Evolutionary conservation across 1,140 invertebrate species (phyloP).

Genomic region (Chironomus tepperi): DNA sequence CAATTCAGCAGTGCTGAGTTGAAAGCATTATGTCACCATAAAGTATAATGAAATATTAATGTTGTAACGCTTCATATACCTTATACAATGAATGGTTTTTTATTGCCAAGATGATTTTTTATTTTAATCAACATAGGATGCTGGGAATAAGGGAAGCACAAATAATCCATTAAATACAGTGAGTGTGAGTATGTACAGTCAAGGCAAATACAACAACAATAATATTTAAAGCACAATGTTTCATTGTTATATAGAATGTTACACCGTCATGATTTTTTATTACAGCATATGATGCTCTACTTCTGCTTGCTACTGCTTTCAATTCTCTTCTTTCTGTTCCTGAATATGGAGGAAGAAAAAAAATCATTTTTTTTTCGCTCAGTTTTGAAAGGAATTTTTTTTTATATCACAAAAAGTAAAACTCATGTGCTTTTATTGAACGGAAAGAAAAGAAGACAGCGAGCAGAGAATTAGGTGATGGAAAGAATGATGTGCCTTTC

Average conservation of each 20-base stretch:
- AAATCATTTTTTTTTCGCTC: no score
- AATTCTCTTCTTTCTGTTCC: neutral
- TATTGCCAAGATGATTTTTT: conserved; percentile 5
- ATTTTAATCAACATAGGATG: neutral
- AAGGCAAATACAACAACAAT: conserved; percentile 5
- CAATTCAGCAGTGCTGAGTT: neutral
- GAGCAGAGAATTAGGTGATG: neutral
- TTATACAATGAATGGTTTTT: neutral
- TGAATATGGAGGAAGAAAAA: conserved; percentile 1
- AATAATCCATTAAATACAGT: conserved; percentile 14
- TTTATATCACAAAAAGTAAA: neutral
- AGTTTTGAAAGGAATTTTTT: neutral
- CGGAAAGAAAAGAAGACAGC: neutral
- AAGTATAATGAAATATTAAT: conserved; percentile 4
- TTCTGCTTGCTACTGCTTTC: neutral
- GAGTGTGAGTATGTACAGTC: neutral
- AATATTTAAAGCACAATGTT: no score
- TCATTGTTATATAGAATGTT: conserved; percentile 11
- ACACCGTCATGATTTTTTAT: conserved; percentile 13
- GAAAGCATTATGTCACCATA: conserved; percentile 13
- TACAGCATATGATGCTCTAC: neutral
- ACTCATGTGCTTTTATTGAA: conserved; percentile 3
- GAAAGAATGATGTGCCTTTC: neutral
- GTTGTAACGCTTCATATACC: neutral
- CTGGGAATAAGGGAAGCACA: neutral